Percentiles rank a stretch among this genome's conserved stretches.
phyloP scores from a whole-genome alignment of 2,113 vertebrate genomes.

The Lepisosteus osseus region DNA sequence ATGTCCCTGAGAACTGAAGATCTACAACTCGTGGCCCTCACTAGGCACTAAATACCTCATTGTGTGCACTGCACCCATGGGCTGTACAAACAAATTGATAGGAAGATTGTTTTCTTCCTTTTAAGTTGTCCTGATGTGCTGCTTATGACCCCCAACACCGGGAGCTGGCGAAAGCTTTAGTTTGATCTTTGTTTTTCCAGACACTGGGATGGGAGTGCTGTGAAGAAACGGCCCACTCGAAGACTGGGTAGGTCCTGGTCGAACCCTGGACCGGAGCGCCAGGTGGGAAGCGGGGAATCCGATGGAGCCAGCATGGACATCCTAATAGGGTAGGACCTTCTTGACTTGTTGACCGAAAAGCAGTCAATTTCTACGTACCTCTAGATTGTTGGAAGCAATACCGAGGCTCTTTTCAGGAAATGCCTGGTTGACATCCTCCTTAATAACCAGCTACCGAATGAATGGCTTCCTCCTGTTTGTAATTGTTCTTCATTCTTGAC shows the following conservation, averaged over 20 bases:
- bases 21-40: neutral
- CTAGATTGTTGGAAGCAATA: too few species aligned
- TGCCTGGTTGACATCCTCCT: too few species aligned
- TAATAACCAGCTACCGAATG: too few species aligned
- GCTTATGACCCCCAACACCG: too few species aligned
- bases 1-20: neutral
- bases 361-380: too few species aligned
- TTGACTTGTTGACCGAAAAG: too few species aligned
- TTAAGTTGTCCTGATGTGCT: neutral
- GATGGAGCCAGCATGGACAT: slow-evolving; percentile 57
- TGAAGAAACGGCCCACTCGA: slow-evolving; percentile 20
- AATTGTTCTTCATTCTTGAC: too few species aligned
- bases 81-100: slow-evolving; percentile 3
- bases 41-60: neutral
- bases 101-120: neutral
- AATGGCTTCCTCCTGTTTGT: too few species aligned
- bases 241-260: slow-evolving; percentile 30
- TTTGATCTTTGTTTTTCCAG: slow-evolving; percentile 32
- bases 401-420: too few species aligned
- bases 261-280: neutral
- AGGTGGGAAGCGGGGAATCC: slow-evolving; percentile 15
- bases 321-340: slow-evolving; percentile 51
- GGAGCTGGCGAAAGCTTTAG: neutral
- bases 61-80: slow-evolving; percentile 27
- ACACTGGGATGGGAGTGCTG: slow-evolving; percentile 18